Percentiles rank a stretch among this genome's conserved stretches.
These are phyloP conservation scores for Carapus acus DNA, from an alignment of 2,797 vertebrate species.

Conservation along the genomic window DNA sequence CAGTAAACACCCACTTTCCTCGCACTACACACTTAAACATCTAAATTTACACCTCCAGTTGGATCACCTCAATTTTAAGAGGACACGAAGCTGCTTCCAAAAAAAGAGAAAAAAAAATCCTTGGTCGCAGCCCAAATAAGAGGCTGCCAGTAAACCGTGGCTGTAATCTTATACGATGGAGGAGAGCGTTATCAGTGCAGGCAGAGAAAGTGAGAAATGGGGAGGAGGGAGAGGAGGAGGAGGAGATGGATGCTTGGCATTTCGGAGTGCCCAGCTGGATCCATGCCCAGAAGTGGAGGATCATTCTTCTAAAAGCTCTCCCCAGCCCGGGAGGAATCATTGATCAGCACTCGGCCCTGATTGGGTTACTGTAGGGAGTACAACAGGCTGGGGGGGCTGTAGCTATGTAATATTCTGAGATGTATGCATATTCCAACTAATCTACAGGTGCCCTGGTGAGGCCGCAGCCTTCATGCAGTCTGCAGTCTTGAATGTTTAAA, in stretches of 20 bases:
- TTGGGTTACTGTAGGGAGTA: constrained; percentile 54
- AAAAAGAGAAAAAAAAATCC: no score
- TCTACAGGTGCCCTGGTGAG: constrained; percentile 7
- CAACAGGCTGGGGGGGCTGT: constrained; percentile 27
- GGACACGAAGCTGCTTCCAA: constrained; percentile 31
- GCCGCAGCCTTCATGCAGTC: no score
- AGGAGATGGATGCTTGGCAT: constrained; percentile 28
- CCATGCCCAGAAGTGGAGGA: constrained; percentile 54
- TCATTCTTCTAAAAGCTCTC: constrained; percentile 60
- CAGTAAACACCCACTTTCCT: constrained; percentile 1
- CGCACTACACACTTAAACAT: not conserved
- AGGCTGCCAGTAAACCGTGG: constrained; percentile 54
- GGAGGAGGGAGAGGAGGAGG: constrained; percentile 21
- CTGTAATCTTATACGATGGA: constrained; percentile 32
- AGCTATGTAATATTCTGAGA: no score
- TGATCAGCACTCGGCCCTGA: constrained; percentile 42
- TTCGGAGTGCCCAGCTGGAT: constrained; percentile 57
- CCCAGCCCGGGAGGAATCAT: constrained; percentile 43
- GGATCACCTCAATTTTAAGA: constrained; percentile 34
- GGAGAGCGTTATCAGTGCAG: constrained; percentile 34
- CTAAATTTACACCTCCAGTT: constrained; percentile 17
- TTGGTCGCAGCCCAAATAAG: constrained; percentile 38
- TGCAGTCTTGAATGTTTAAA: no score
- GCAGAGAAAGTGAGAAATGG: constrained; percentile 2
- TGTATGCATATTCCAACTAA: not conserved